Conservation (phyloP, 1,140 invertebrate genomes). For the Elymnias hypermnestra region DNA sequence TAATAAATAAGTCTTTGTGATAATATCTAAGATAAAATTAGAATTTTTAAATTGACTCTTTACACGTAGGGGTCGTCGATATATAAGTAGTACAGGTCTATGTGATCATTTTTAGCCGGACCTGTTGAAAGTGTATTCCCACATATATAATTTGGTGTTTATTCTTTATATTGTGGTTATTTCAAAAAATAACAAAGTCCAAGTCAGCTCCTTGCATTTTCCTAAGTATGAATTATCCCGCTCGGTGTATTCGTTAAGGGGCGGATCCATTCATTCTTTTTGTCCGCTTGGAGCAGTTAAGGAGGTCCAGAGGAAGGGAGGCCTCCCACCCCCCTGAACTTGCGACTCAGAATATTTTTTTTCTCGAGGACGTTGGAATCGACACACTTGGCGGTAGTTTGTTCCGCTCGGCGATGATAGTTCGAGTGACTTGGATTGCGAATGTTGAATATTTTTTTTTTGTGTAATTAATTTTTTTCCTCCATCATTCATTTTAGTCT, state of each 20-base stretch:
- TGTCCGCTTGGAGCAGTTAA: conserved; percentile 68
- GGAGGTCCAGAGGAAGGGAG: conserved; percentile 53
- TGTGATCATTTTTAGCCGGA: no score
- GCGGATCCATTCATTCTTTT: conserved; percentile 75
- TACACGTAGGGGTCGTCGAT: no score
- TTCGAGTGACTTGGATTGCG: conserved; percentile 66
- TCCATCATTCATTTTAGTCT: conserved; percentile 32
- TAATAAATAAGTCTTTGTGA: no score
- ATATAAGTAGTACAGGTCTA: no score
- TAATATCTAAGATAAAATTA: no score
- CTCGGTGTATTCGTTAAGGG: conserved; percentile 73
- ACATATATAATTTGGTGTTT: no score
- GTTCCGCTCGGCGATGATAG: conserved; percentile 66
- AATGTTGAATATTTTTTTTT: conserved; percentile 43
- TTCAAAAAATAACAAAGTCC: conserved; percentile 43
- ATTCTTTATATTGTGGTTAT: conserved; percentile 23
- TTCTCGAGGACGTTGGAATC: conserved; percentile 70
- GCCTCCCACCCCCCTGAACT: conserved; percentile 56
- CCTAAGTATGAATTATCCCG: conserved; percentile 74
- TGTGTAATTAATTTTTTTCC: conserved; percentile 49
- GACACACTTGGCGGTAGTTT: conserved; percentile 73
- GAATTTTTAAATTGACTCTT: no score
- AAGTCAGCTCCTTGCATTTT: conserved; percentile 70
- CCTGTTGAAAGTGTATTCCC: no score
- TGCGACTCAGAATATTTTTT: conserved; percentile 72